A percentile compares a stretch with the other conserved stretches of the same genome.
phyloP scores from a whole-genome alignment of 2,888 invertebrate species.

The Iselma pallidipennis region DNA sequence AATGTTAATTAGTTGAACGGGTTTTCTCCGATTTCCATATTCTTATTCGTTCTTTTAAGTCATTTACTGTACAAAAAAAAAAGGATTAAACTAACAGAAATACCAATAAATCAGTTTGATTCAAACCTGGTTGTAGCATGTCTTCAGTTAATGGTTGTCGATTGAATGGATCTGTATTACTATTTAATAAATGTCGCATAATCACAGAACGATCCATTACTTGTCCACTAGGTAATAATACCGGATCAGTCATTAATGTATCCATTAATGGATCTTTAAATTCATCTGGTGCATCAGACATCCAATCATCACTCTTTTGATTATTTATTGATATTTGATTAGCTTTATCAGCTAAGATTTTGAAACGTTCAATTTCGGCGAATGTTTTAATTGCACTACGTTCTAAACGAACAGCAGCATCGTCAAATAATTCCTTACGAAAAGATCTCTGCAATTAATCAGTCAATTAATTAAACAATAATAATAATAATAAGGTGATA shows the following conservation, averaged over 20 bases:
- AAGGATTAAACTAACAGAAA: constrained; percentile 5
- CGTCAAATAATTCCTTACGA: constrained; percentile 88
- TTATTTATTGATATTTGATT: constrained; percentile 80
- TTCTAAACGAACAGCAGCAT: constrained; percentile 82
- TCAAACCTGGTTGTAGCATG: constrained; percentile 83
- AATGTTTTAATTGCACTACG: constrained; percentile 82
- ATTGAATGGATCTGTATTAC: constrained; percentile 97
- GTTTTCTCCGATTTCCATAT: constrained; percentile 85
- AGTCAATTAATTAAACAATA: too few species aligned
- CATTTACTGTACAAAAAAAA: constrained; percentile 66
- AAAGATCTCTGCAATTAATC: constrained; percentile 78
- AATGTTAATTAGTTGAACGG: constrained; percentile 50
- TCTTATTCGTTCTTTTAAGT: constrained; percentile 83
- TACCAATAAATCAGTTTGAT: constrained; percentile 1
- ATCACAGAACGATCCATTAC: constrained; percentile 96
- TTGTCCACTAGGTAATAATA: constrained; percentile 83
- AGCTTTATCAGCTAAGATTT: constrained; percentile 74
- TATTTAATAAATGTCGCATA: constrained; percentile 90
- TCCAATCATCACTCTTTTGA: constrained; percentile 87
- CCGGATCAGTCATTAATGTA: constrained; percentile 95
- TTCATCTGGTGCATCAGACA: constrained; percentile 94
- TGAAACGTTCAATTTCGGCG: constrained; percentile 84
- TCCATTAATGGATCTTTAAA: constrained; percentile 98
- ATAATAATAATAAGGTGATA: too few species aligned
- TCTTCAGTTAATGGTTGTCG: constrained; percentile 93